Base-by-base conservation (phyloP, 2,888 invertebrate genomes). In the Chymomyza amoena region DNA sequence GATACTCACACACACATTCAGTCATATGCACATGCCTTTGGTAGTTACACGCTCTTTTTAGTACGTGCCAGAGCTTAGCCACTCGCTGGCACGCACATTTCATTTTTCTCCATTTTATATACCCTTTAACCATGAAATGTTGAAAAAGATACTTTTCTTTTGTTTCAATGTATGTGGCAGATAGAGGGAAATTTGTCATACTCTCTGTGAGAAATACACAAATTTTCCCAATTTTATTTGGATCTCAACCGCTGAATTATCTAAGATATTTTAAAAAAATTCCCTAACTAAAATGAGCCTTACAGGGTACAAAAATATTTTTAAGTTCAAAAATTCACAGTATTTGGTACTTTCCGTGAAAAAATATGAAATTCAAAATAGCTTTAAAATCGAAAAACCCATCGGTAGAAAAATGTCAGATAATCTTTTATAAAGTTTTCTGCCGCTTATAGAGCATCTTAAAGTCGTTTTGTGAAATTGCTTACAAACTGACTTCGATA, bases 41-140 rank as follows among this genome's bases (percentile, higher is more conserved):
- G 72, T 79, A 79, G 87, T 82, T 86, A 79, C 71, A 72, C 57
- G 70, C 79, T 72, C 68, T 60, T 74, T 72, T 79, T 78, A 71
- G 79, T 81, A 84, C 85, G 82, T 83, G 87, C 80, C 82, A 81
- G 73, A 72, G 69, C 73, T 84, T 66, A 76, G 87, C 76, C 74
- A 84, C 82, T 76, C 80, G 78, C 85, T 70, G 68, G 75, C 85
- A 83, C 87, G 82, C 87, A 84, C 80, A 72, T 81, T 78, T 74
- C 39, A 69, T 72, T 70, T 45, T 45, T 13, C 39, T 45, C 13
- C 39, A 13, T 13, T 45, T 13, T 45, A 45, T 45, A 45, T 45
- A 45, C 39, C 39, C 39, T 45, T 45, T 45, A 13, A 13, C 39
- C 39, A 45, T 10, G 13, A 45, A 4, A 45, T 13, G 39, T 2